Evolutionary conservation across 2,888 invertebrate genomes (phyloP), one percentile per base, ranked within the genome.

Genomic region (Dioctria rufipes): DNA sequence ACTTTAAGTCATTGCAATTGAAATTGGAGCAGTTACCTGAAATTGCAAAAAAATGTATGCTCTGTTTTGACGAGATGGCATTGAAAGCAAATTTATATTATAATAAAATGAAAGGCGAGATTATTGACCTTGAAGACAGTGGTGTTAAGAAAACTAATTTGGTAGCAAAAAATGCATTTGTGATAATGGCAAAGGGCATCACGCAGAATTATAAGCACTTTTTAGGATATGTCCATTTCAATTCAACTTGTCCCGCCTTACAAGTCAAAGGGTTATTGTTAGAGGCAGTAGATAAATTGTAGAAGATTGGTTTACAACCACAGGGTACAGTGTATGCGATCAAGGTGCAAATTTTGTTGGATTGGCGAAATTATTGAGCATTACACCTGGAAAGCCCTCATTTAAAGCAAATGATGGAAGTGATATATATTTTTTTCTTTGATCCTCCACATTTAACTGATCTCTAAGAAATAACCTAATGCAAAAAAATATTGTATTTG

Each of bases 201-300:
- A 61, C 61, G 25, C 61, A 61, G n/a, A 25, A 39, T 37, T 61
- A 61, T 39, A 61, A 61, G 6, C 61, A 61, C n/a, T 61, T 61
- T 8, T 5, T 61, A 37, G 61, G 61, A 9, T 58, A 58, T 11
- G 11, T n/a, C 13, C 11, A 4, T 58, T 11, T 58, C 5, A 25
- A 61, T 61, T 61, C 39, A 39, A 3, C 61, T 25, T 61, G 61
- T 61, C 37, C 61, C 3, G 37, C 37, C 3, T 5, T 4, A 4
- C 5, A n/a, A n/a, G 4, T 58, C 4, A 58, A 58, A 11, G 9
- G 13, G 9, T 37, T 25, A 5, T 4, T 61, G 3, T 39, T 39
- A 5, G 61, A 61, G 4, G 25, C 37, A 39, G n/a, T 61, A 39
- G 4, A 37, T 25, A 5, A 8, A 4, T 61, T 61, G 37, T 3